Conservation (phyloP, 2,113 vertebrate species). For the Pyrgilauda ruficollis region DNA sequence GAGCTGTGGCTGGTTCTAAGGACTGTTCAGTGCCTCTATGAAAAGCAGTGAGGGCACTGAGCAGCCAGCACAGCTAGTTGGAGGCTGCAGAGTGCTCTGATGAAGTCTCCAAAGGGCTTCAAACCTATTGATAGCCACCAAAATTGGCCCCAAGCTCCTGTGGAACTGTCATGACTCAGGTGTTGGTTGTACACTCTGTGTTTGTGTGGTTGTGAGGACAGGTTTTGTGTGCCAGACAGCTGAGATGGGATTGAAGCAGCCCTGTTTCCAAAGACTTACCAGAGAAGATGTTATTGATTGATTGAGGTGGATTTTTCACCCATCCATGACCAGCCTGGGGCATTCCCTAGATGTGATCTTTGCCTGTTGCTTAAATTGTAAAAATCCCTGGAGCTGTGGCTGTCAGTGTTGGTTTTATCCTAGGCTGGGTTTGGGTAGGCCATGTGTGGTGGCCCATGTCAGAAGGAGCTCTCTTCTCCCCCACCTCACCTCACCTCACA, state of each 20-base stretch:
- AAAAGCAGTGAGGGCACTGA: neutral
- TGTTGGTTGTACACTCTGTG: neutral
- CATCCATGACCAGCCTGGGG: neutral
- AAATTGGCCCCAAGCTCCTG: neutral
- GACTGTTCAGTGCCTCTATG: neutral
- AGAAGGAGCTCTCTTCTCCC: neutral
- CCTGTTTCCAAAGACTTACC: accelerated
- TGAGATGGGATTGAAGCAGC: neutral
- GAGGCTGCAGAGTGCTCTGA: neutral
- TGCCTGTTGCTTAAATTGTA: neutral
- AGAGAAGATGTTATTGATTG: neutral
- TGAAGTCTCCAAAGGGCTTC: neutral
- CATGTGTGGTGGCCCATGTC: accelerated
- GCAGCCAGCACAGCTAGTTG: neutral
- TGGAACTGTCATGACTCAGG: accelerated
- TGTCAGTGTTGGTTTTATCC: neutral
- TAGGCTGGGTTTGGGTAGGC: neutral
- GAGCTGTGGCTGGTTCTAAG: neutral
- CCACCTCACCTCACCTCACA: neutral
- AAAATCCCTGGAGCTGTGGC: neutral
- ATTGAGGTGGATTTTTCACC: neutral
- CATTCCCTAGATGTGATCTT: neutral
- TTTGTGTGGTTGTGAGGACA: neutral
- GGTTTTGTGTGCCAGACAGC: neutral
- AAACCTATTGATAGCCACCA: neutral